Percentiles rank a stretch among this genome's conserved stretches.
phyloP scores from a whole-genome alignment of 1,140 invertebrate genomes.

The Macrobrachium nipponense region DNA sequence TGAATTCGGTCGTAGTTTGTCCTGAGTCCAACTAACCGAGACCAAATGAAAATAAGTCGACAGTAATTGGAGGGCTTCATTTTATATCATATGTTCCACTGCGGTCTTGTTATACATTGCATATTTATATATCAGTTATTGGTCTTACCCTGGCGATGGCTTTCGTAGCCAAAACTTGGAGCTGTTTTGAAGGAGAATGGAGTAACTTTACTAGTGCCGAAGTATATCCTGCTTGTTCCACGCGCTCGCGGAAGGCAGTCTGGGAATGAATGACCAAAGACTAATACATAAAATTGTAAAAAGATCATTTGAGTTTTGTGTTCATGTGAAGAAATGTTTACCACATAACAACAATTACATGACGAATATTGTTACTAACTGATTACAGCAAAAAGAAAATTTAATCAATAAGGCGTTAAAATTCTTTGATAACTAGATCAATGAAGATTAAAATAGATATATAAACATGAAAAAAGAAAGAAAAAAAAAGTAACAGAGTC shows the following conservation, averaged over 20 bases:
- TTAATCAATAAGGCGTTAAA: no score
- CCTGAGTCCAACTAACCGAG: no score
- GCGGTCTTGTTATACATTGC: no score
- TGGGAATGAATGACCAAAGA: background rate
- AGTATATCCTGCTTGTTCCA: slow-evolving; percentile 35
- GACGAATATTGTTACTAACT: no score
- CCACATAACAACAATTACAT: no score
- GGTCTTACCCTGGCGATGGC: slow-evolving; percentile 37
- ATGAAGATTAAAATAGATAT: background rate
- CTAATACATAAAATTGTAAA: background rate
- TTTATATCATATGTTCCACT: no score
- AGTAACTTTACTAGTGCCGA: slow-evolving; percentile 36
- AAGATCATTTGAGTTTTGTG: background rate
- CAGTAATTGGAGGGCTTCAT: no score
- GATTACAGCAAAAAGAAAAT: no score
- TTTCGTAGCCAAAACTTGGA: slow-evolving; percentile 47
- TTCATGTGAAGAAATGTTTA: no score
- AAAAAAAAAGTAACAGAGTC: background rate
- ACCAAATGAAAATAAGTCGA: no score
- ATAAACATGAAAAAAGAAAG: background rate
- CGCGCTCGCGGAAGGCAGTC: slow-evolving; percentile 43
- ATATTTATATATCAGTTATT: no score
- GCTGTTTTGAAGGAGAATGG: slow-evolving; percentile 25
- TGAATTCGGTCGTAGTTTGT: no score
- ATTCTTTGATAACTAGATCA: background rate